Evolutionary conservation across 1,140 invertebrate species (phyloP).

Genomic region (Nylanderia fulva): DNA sequence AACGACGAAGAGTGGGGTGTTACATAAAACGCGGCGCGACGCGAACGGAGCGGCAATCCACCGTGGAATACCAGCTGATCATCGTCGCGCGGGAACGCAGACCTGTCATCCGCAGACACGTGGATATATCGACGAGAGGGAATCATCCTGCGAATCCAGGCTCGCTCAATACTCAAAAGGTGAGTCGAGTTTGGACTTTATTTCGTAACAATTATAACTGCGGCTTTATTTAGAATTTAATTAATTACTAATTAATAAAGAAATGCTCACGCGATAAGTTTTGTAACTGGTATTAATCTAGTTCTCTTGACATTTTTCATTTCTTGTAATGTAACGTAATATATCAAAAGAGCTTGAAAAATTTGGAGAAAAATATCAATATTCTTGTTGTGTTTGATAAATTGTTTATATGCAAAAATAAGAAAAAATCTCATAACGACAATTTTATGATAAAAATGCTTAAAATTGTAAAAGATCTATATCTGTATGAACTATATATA

Average conservation of each 20-base stretch:
- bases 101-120: conserved; percentile 45
- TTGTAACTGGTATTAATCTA: too few relatives aligned
- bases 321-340: too few relatives aligned
- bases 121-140: conserved; percentile 40
- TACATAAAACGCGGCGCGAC: conserved; percentile 60
- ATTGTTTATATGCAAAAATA: too few relatives aligned
- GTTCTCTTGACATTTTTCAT: too few relatives aligned
- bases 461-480: background rate
- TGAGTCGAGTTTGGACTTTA: background rate
- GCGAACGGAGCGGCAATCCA: conserved; percentile 35
- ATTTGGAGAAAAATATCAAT: too few relatives aligned
- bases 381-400: too few relatives aligned
- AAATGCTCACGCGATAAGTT: too few relatives aligned
- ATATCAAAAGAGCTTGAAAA: too few relatives aligned
- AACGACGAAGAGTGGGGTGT: conserved; percentile 53
- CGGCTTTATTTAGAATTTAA: too few relatives aligned
- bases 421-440: background rate
- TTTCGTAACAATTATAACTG: background rate
- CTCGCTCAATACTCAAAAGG: conserved; percentile 18
- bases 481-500: conserved; percentile 22
- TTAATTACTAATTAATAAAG: too few relatives aligned
- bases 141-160: background rate
- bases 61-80: conserved; percentile 24
- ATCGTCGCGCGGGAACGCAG: background rate
- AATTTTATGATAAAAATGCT: conserved; percentile 1